Percentiles rank a stretch among this genome's conserved stretches.
Conservation (phyloP, 2,888 invertebrate species). For the Acanthosoma haemorrhoidale region DNA sequence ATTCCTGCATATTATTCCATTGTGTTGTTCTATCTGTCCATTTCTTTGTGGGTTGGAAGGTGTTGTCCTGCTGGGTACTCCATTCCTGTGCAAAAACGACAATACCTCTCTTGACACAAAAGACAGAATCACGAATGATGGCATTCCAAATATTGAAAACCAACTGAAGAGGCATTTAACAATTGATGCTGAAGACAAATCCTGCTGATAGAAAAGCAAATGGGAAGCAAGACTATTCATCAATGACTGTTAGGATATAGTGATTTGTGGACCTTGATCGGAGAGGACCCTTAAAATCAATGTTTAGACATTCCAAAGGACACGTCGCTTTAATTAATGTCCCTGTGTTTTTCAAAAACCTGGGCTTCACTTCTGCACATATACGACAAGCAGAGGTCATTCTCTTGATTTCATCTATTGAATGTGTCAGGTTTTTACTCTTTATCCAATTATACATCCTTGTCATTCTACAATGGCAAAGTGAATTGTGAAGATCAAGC, state of each 20-base stretch:
- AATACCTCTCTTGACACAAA: too few species aligned
- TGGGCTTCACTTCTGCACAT: constrained; percentile 37
- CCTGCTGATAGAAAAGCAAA: constrained; percentile 33
- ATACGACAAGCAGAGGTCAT: constrained; percentile 32
- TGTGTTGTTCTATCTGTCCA: too few species aligned
- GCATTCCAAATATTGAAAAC: too few species aligned
- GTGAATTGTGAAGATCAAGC: constrained; percentile 29
- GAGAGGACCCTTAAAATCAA: constrained; percentile 37
- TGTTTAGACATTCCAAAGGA: constrained; percentile 37
- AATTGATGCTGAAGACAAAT: too few species aligned
- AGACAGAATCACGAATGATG: too few species aligned
- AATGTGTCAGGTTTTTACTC: constrained; percentile 34
- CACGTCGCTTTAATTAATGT: constrained; percentile 36
- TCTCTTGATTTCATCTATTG: constrained; percentile 35
- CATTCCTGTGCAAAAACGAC: too few species aligned
- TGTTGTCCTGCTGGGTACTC: too few species aligned
- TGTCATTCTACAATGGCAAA: constrained; percentile 37
- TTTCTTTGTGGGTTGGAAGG: too few species aligned
- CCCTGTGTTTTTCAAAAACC: constrained; percentile 29
- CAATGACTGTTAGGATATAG: constrained; percentile 34
- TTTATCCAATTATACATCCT: constrained; percentile 37
- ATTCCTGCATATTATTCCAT: too few species aligned
- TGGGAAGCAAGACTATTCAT: constrained; percentile 34
- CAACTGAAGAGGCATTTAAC: too few species aligned
- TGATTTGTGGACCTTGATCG: constrained; percentile 19